These are phyloP conservation scores for Ficedula albicollis DNA, from an alignment of 2,797 vertebrate species.

Conservation along the genomic window DNA sequence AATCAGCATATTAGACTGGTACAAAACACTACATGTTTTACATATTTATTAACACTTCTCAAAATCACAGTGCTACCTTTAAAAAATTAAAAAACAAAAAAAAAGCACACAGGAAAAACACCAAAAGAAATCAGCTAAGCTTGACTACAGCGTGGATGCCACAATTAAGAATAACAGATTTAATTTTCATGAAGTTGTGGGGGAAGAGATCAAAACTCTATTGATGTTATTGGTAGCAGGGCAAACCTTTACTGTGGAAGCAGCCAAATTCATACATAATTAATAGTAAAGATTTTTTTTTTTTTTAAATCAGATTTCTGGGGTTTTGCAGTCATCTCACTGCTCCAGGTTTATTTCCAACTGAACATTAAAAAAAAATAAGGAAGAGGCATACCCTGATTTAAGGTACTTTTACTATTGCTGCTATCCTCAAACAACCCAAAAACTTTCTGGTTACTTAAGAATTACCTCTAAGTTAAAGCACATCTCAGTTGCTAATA, in stretches of 20 bases:
- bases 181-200: background rate
- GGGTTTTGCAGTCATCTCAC: background rate
- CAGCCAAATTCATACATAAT: background rate
- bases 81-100: background rate
- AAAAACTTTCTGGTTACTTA: background rate
- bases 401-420: background rate
- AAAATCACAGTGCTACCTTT: background rate
- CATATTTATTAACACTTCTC: background rate
- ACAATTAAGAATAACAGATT: background rate
- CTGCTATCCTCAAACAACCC: background rate
- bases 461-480: background rate
- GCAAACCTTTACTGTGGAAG: background rate
- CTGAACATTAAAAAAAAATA: background rate
- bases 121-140: background rate
- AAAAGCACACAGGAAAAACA: background rate
- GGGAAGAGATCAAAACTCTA: background rate
- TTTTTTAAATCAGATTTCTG: background rate
- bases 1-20: background rate
- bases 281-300: background rate
- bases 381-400: background rate
- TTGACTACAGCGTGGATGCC: background rate
- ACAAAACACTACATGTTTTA: background rate
- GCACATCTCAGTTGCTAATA: background rate
- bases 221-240: background rate
- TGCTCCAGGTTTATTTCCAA: background rate